These are phyloP conservation scores for Alauda arvensis DNA, from an alignment of 2,797 vertebrate genomes.

Conservation along the genomic window DNA sequence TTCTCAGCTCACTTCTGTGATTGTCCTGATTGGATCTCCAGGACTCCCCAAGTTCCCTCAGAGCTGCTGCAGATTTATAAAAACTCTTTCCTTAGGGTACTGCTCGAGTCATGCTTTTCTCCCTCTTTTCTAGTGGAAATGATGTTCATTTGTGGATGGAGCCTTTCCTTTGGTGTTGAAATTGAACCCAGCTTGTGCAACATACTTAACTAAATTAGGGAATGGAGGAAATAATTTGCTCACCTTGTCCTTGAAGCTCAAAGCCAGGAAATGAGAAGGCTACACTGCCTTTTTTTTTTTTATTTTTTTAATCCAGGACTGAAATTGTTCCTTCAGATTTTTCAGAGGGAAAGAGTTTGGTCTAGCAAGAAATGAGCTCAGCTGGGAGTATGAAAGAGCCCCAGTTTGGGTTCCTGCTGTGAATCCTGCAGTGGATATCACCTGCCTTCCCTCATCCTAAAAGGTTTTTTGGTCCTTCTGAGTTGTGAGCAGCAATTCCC, in stretches of 20 bases:
- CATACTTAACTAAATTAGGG: constrained; percentile 25
- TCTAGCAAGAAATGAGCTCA: constrained; percentile 38
- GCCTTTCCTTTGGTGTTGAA: neutral
- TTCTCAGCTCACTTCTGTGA: neutral
- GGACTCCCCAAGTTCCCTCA: neutral
- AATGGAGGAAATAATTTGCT: neutral
- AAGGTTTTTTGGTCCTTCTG: neutral
- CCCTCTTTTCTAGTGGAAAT: neutral
- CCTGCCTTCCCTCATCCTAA: neutral
- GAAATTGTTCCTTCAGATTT: constrained; percentile 3
- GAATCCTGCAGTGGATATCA: neutral
- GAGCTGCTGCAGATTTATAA: neutral
- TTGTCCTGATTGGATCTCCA: neutral
- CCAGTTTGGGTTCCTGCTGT: constrained; percentile 29
- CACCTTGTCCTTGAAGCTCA: constrained; percentile 25
- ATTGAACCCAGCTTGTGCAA: neutral
- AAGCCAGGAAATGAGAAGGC: constrained; percentile 29
- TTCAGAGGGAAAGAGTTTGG: constrained; percentile 5
- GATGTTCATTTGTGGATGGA: neutral
- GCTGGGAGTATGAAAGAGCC: neutral
- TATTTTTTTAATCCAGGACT: neutral
- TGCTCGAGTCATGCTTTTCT: neutral
- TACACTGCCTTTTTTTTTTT: neutral
- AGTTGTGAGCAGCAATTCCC: neutral
- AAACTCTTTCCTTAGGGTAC: neutral